Percentiles rank a stretch among this genome's conserved stretches.
Conservation (phyloP, 2,888 invertebrate species). For the Brachycybe producta region DNA sequence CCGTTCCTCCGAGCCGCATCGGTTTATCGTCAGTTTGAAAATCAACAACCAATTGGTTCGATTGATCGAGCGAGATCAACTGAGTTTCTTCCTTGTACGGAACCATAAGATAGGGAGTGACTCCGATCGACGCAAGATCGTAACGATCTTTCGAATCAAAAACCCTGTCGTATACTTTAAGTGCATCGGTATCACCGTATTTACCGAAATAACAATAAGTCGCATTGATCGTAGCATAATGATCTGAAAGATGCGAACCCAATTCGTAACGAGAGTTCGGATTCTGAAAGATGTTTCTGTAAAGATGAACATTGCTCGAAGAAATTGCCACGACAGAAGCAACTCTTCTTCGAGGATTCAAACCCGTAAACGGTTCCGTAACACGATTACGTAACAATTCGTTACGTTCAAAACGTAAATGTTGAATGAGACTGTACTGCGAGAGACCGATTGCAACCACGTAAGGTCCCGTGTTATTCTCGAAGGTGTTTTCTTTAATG, state of each 20-base stretch:
- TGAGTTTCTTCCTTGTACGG: slow-evolving; percentile 61
- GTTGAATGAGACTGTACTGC: slow-evolving; percentile 70
- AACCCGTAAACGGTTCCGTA: slow-evolving; percentile 62
- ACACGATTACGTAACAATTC: slow-evolving; percentile 74
- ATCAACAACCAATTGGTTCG: slow-evolving; percentile 52
- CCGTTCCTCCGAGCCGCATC: slow-evolving; percentile 73
- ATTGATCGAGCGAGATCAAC: slow-evolving; percentile 37
- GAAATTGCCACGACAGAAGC: slow-evolving; percentile 85
- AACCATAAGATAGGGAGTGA: slow-evolving; percentile 79
- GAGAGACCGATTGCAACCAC: slow-evolving; percentile 77
- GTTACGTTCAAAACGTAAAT: slow-evolving; percentile 72
- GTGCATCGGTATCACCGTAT: slow-evolving; percentile 24
- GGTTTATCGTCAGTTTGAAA: slow-evolving; percentile 59
- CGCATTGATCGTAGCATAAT: slow-evolving; percentile 84
- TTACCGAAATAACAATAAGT: slow-evolving; percentile 84
- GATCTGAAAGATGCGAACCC: slow-evolving; percentile 86
- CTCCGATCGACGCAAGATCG: slow-evolving; percentile 81
- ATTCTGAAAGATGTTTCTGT: slow-evolving; percentile 82
- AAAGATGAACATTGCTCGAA: slow-evolving; percentile 76
- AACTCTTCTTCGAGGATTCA: slow-evolving; percentile 81
- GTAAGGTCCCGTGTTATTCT: slow-evolving; percentile 73
- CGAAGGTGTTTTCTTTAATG: slow-evolving; percentile 78
- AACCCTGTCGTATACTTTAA: slow-evolving; percentile 33
- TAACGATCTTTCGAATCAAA: slow-evolving; percentile 70
- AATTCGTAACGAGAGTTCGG: slow-evolving; percentile 83